A percentile compares a stretch with the other conserved stretches of the same genome.
Conservation (phyloP, 1,140 invertebrate species). For the Drosophila equinoxialis region DNA sequence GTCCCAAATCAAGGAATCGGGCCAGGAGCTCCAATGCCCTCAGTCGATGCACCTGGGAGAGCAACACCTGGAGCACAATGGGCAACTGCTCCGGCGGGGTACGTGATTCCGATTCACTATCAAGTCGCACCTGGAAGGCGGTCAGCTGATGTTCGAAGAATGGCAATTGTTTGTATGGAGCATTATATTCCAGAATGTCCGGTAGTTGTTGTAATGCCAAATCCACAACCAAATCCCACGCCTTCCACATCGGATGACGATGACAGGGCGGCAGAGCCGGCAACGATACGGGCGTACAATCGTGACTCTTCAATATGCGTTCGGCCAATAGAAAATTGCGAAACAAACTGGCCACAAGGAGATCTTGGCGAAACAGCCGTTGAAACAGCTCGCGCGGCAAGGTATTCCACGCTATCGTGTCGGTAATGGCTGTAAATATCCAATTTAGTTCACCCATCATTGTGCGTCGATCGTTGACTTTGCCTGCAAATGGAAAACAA, state of each 20-base stretch:
- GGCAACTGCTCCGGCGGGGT: constrained; percentile 97
- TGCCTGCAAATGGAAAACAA: constrained; percentile 84
- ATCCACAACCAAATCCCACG: constrained; percentile 99
- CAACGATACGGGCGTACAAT: constrained; percentile 96
- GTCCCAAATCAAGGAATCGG: constrained; percentile 97
- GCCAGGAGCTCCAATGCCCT: constrained; percentile 97
- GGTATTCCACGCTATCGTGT: constrained; percentile 99
- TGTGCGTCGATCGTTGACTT: constrained; percentile 96
- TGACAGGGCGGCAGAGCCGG: constrained; percentile 95
- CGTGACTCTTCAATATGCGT: constrained; percentile 97
- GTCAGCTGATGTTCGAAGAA: constrained; percentile 99
- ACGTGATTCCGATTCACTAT: constrained; percentile 89
- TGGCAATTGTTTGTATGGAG: constrained; percentile 90
- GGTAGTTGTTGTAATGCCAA: constrained; percentile 95
- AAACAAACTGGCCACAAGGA: constrained; percentile 98
- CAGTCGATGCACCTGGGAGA: constrained; percentile 98
- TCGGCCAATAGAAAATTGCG: constrained; percentile 98
- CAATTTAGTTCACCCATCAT: constrained; percentile 99
- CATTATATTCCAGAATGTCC: constrained; percentile 87
- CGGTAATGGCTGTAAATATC: constrained; percentile 99
- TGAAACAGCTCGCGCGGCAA: constrained; percentile 97
- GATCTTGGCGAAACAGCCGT: constrained; percentile 97
- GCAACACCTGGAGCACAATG: constrained; percentile 98
- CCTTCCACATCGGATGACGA: constrained; percentile 96
- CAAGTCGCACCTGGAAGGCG: constrained; percentile 98